Percentiles rank a stretch among this genome's conserved stretches.
Evolutionary conservation across 2,113 vertebrate species (phyloP).

Genomic region (Chlamydotis undulata): DNA sequence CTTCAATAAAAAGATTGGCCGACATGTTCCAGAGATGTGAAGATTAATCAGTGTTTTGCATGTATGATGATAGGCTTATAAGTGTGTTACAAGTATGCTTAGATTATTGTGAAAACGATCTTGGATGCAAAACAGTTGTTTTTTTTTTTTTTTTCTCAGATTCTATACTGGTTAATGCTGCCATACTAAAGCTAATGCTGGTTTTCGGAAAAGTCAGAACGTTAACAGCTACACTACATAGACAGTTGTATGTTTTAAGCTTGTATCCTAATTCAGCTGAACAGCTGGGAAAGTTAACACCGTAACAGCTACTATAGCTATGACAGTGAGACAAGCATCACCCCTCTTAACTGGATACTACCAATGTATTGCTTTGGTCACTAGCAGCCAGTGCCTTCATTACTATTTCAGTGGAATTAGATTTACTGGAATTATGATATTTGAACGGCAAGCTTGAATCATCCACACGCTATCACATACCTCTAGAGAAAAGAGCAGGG

Average conservation of each 20-base stretch:
- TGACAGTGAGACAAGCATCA: background rate
- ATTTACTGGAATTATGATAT: background rate
- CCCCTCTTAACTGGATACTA: background rate
- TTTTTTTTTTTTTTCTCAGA: background rate
- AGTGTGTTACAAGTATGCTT: background rate
- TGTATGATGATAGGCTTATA: background rate
- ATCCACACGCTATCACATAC: background rate
- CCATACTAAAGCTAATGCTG: background rate
- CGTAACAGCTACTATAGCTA: rapidly evolving
- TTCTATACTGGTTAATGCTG: background rate
- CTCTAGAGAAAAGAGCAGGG: background rate
- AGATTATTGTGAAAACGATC: background rate
- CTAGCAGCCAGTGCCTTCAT: background rate
- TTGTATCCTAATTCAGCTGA: background rate
- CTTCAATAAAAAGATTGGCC: background rate
- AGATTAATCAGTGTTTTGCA: background rate
- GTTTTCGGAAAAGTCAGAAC: background rate
- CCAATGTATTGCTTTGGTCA: background rate
- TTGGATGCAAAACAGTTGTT: background rate
- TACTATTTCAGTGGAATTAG: background rate
- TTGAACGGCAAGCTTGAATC: background rate
- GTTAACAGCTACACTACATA: background rate
- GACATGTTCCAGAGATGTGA: background rate
- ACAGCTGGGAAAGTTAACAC: background rate
- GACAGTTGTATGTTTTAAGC: background rate